Evolutionary conservation across 2,888 invertebrate genomes (phyloP).

Genomic region (Agrypnus murinus): DNA sequence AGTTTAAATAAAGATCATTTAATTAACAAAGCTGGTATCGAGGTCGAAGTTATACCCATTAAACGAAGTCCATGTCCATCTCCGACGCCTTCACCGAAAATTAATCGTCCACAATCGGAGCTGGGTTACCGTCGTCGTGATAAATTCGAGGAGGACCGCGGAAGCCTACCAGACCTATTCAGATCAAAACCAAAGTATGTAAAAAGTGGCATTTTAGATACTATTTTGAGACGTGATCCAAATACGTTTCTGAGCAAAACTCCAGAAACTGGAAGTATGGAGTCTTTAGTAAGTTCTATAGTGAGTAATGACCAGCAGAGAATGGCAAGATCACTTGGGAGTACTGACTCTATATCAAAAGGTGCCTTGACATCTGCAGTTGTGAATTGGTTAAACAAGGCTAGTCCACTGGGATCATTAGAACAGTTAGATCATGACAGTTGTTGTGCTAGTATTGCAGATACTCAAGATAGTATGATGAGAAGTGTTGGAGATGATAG

Average conservation of each 20-base stretch:
- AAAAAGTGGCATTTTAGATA: conserved; percentile 62
- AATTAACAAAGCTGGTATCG: conserved; percentile 76
- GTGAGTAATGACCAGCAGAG: conserved; percentile 54
- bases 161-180: conserved; percentile 68
- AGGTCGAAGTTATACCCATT: conserved; percentile 71
- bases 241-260: conserved; percentile 62
- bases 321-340: conserved; percentile 62
- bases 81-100: conserved; percentile 62
- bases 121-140: conserved; percentile 64
- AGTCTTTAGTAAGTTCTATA: conserved; percentile 61
- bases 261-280: conserved; percentile 60
- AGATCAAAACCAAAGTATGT: conserved; percentile 53
- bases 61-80: conserved; percentile 69
- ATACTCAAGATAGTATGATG: too few species aligned
- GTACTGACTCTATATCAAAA: conserved; percentile 65
- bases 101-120: conserved; percentile 66
- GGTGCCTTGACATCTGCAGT: conserved; percentile 67
- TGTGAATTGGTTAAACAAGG: conserved; percentile 67
- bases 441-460: conserved; percentile 54
- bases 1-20: conserved; percentile 71
- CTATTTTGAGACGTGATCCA: conserved; percentile 65
- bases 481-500: conserved; percentile 32
- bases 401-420: conserved; percentile 64
- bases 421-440: conserved; percentile 59
- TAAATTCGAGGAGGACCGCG: conserved; percentile 61